phyloP scores from a whole-genome alignment of 2,797 vertebrate species.

The Knipowitschia caucasica region DNA sequence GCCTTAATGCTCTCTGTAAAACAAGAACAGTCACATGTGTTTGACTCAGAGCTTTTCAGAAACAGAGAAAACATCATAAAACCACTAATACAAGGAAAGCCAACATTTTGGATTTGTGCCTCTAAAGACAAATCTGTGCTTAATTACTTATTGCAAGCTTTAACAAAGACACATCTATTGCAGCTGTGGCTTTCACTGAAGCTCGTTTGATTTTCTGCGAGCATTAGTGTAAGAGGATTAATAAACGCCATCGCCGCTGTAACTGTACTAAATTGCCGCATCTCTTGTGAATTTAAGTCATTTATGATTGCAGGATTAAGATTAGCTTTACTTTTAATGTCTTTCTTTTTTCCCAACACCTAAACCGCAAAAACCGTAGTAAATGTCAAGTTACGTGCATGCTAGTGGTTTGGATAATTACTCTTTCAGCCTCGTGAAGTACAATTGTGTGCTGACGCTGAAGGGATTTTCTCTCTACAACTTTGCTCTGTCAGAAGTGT shows the following conservation, averaged over 20 bases:
- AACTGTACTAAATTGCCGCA: conserved; percentile 47
- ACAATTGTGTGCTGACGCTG: not conserved
- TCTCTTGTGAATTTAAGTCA: conserved; percentile 47
- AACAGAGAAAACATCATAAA: too few species aligned
- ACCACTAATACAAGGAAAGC: conserved; percentile 1
- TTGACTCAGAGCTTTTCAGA: too few species aligned
- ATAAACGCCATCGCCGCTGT: conserved; percentile 43
- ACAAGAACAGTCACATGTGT: too few species aligned
- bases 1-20: too few species aligned
- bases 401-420: not conserved
- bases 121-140: conserved; percentile 1
- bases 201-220: conserved; percentile 38
- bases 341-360: not conserved
- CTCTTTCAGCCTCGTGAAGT: conserved; percentile 3
- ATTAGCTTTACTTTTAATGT: conserved; percentile 26
- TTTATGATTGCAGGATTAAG: conserved; percentile 55
- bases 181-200: conserved; percentile 26
- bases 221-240: conserved; percentile 61
- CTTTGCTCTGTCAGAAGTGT: not conserved
- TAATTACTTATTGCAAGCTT: conserved; percentile 11
- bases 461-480: not conserved
- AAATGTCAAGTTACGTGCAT: not conserved
- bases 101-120: not conserved
- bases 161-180: conserved; percentile 21
- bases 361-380: not conserved